Conservation (phyloP, 2,113 vertebrate species). For the Pluvialis apricaria region DNA sequence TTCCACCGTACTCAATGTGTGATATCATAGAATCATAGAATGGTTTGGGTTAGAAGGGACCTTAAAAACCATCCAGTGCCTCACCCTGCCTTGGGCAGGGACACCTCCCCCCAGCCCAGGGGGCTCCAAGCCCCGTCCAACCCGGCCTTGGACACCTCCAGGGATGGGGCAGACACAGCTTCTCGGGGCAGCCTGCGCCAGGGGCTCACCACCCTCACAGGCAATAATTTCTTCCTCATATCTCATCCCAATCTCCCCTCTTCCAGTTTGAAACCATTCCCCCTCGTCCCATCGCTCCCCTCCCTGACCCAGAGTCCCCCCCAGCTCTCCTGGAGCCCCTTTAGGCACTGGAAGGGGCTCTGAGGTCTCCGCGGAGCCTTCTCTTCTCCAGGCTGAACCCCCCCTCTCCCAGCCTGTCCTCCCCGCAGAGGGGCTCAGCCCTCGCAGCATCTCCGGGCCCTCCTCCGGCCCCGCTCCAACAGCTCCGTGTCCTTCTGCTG, state of each 20-base stretch:
- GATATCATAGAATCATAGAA: neutral
- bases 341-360: neutral
- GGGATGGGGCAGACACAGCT: too few relatives aligned
- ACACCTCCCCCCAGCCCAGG: neutral
- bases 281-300: too few relatives aligned
- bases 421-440: neutral
- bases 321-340: neutral
- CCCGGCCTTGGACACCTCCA: neutral
- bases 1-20: rapidly evolving
- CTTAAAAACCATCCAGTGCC: neutral
- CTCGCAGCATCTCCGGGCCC: too few relatives aligned
- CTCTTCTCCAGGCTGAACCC: neutral
- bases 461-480: too few relatives aligned
- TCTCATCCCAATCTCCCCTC: too few relatives aligned
- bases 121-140: neutral
- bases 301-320: neutral
- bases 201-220: too few relatives aligned
- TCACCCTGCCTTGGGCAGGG: neutral
- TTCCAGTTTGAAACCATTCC: too few relatives aligned
- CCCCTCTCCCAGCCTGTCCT: neutral
- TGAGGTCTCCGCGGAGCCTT: neutral
- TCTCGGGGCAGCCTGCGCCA: too few relatives aligned
- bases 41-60: neutral
- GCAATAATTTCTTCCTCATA: too few relatives aligned
- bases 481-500: too few relatives aligned